Evolutionary conservation across 2,113 vertebrate species (phyloP).

Genomic region (Pseudopodoces humilis): DNA sequence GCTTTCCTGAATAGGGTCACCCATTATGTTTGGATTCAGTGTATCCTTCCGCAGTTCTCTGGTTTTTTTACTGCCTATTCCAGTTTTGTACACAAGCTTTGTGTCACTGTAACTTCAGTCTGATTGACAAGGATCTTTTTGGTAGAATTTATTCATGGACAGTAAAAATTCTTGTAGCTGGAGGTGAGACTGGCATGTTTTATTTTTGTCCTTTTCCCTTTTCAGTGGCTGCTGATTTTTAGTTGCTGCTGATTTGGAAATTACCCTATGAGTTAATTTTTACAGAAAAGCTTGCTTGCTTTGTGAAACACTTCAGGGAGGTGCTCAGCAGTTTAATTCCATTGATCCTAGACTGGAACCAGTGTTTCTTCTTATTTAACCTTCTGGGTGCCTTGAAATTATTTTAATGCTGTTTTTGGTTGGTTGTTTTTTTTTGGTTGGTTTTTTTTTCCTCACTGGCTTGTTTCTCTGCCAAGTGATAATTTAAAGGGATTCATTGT

Average conservation of each 20-base stretch:
- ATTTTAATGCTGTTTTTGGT: background rate
- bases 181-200: background rate
- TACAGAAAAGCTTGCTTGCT: background rate
- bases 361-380: background rate
- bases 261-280: background rate
- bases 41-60: background rate
- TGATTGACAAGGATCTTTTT: background rate
- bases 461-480: conserved; percentile 20
- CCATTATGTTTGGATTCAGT: background rate
- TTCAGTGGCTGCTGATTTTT: background rate
- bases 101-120: background rate
- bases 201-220: background rate
- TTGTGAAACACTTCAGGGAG: background rate
- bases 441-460: background rate
- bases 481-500: conserved; percentile 23
- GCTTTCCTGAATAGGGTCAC: background rate
- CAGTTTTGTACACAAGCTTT: background rate
- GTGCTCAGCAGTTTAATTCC: background rate
- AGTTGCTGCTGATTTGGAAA: background rate
- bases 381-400: background rate
- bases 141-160: background rate
- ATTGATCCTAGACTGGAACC: background rate
- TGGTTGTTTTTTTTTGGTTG: background rate
- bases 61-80: background rate
- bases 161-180: background rate